Evolutionary conservation across 2,888 invertebrate genomes (phyloP).

Genomic region (Seira musarum): DNA sequence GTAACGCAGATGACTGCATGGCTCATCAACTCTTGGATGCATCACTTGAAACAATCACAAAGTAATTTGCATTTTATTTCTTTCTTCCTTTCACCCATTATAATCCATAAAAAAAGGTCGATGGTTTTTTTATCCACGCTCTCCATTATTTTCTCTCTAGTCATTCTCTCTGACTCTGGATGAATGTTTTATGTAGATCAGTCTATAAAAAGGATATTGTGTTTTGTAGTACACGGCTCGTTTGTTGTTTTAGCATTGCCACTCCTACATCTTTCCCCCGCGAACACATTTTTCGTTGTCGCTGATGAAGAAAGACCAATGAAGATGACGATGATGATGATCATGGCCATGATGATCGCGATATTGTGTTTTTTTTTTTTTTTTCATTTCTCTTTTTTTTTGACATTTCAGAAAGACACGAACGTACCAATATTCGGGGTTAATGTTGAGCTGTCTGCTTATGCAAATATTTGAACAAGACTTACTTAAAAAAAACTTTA

Average conservation of each 20-base stretch:
- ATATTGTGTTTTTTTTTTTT: neutral
- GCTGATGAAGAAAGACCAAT: neutral
- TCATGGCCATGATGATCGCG: neutral
- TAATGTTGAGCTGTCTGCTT: conserved; percentile 35
- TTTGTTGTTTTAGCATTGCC: neutral
- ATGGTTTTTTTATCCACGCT: neutral
- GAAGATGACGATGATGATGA: too few species aligned
- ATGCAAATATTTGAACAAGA: conserved; percentile 51
- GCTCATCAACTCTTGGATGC: conserved; percentile 48
- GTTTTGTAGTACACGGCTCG: neutral
- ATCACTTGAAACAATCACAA: conserved; percentile 51
- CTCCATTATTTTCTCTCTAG: neutral
- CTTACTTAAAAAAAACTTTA: conserved; percentile 20
- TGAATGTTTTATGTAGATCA: neutral
- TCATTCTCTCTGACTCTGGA: too few species aligned
- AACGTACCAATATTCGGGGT: neutral
- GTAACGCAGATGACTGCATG: conserved; percentile 28
- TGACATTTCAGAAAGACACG: neutral
- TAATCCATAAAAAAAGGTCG: neutral
- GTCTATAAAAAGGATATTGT: neutral
- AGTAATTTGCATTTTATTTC: conserved; percentile 42
- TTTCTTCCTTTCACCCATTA: neutral
- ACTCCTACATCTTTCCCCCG: neutral
- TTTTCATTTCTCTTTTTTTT: conserved; percentile 9
- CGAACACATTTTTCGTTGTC: neutral